A percentile compares a stretch with the other conserved stretches of the same genome.
Evolutionary conservation across 2,113 vertebrate genomes (phyloP).

Genomic region (Thalassoma bifasciatum): DNA sequence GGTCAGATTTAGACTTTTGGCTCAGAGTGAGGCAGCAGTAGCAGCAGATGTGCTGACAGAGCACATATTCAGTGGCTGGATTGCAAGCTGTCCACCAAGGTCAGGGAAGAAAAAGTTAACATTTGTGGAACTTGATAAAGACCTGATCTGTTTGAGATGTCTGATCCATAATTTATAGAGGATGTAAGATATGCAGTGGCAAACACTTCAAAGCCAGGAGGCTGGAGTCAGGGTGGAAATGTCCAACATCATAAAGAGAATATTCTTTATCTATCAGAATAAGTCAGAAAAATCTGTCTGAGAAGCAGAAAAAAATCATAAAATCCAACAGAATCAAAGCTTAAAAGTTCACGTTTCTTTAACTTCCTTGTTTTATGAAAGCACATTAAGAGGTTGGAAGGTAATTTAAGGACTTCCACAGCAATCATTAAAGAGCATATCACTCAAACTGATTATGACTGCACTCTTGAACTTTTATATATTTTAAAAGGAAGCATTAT

Average conservation of each 20-base stretch:
- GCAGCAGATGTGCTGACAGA: conserved; percentile 44
- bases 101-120: conserved; percentile 54
- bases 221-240: conserved; percentile 34
- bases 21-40: conserved; percentile 13
- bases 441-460: conserved; percentile 51
- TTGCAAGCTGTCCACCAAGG: conserved; percentile 48
- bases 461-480: conserved; percentile 35
- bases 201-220: conserved; percentile 53
- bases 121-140: conserved; percentile 48
- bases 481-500: conserved; percentile 70
- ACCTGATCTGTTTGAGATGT: conserved; percentile 38
- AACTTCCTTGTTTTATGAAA: neutral
- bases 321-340: neutral
- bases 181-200: conserved; percentile 50
- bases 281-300: neutral
- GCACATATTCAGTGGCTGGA: conserved; percentile 48
- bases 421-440: conserved; percentile 29
- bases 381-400: neutral
- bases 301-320: conserved; percentile 1
- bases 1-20: conserved; percentile 54
- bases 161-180: conserved; percentile 62
- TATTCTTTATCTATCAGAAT: conserved; percentile 5
- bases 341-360: neutral
- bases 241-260: conserved; percentile 30
- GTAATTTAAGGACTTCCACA: conserved; percentile 1